These are phyloP conservation scores for Ditylenchus weischeri DNA, from an alignment of 2,888 invertebrate genomes.

Conservation along the genomic window DNA sequence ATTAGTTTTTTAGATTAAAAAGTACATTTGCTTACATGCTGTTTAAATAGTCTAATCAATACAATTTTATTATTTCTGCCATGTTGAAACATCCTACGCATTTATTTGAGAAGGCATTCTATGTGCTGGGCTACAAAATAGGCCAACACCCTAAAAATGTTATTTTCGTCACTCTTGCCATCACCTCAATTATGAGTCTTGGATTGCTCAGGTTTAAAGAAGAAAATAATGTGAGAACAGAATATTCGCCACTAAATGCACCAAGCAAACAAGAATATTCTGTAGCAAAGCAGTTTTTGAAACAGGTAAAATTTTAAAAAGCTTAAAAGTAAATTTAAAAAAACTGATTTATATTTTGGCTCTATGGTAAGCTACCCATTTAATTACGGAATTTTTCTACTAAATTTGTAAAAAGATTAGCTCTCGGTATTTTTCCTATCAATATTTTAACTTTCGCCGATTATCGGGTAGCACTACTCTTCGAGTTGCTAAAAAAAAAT, in stretches of 20 bases:
- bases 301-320: conserved; percentile 38
- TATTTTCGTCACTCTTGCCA: conserved; percentile 28
- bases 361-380: too few species aligned
- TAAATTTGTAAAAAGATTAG: too few species aligned
- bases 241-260: conserved; percentile 50
- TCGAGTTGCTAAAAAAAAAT: too few species aligned
- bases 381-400: too few species aligned
- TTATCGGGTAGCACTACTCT: too few species aligned
- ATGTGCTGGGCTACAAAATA: conserved; percentile 39
- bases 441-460: too few species aligned
- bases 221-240: conserved; percentile 50
- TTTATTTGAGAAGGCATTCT: conserved; percentile 38
- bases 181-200: conserved; percentile 35
- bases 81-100: conserved; percentile 40
- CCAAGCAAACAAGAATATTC: conserved; percentile 47
- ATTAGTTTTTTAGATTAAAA: too few species aligned
- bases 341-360: not conserved
- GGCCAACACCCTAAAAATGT: conserved; percentile 37
- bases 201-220: conserved; percentile 48
- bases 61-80: not conserved
- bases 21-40: too few species aligned
- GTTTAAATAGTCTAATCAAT: too few species aligned
- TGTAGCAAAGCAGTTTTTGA: conserved; percentile 49
- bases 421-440: too few species aligned
- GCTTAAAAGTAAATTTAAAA: not conserved